Evolutionary conservation across 2,797 vertebrate genomes (phyloP), one percentile per base, ranked within the genome.

Genomic region (Aulostomus chinensis): DNA sequence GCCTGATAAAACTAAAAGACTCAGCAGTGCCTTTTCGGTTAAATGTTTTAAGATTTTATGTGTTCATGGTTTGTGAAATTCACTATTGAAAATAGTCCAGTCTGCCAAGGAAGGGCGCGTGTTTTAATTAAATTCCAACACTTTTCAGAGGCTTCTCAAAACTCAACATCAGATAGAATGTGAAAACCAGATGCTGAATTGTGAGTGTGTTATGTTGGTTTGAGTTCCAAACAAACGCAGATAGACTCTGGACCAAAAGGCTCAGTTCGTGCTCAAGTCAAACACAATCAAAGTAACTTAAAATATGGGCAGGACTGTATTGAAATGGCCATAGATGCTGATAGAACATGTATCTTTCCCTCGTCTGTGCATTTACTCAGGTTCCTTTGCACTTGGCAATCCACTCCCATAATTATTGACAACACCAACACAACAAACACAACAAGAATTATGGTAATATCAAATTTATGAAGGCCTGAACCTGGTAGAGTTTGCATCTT

Each of bases 101-200:
- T 85, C 80, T 78, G 26, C 71, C 45, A 46, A 76, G 45, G 68
- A 69, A 68, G 64, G 59, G 64, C 51, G 71, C 70, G 81, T 28
- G 51, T 85, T 88, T 89, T 88, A 81, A 90, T 89, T 89, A 75
- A 86, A 87, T 86, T 88, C 79, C 78, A 86, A 75, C 81, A 85
- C 74, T 71, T 91, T 90, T 88, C 78, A 81, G 80, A 87, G 71
- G 74, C 74, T 83, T 65, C 73, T 88, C 72, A 86, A 83, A 83
- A 73, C 57, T 45, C 71, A 34, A 50, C 68, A 68, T 78, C 69
- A 85, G 88, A 89, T 88, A 73, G 73, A 76, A 89, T 81, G 84
- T 86, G 86, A 88, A 89, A 85, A 82, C 86, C 86, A 90, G 86
- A 88, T 88, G 85, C 85, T 70, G 55, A 64, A 30, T 21, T 24